Evolutionary conservation across 2,113 vertebrate genomes (phyloP).

Genomic region (Eulemur macaco): DNA sequence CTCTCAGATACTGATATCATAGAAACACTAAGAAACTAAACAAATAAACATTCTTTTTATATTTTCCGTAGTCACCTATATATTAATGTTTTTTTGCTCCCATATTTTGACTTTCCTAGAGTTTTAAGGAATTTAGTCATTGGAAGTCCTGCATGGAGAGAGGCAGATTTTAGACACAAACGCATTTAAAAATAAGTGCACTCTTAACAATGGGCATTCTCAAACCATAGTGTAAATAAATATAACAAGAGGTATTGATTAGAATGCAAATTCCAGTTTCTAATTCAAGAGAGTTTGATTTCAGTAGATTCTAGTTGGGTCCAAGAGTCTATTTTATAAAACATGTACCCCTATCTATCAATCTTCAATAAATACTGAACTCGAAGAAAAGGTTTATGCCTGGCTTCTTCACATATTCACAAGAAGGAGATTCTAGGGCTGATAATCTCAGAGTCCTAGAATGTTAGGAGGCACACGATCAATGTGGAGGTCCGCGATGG

Average conservation of each 20-base stretch:
- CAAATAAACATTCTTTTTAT: not conserved
- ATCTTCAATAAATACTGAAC: not conserved
- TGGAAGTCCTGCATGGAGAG: not conserved
- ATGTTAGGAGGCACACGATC: not conserved
- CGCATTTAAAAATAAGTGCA: not conserved
- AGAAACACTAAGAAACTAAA: not conserved
- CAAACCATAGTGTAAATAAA: not conserved
- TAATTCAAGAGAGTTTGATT: not conserved
- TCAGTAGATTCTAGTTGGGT: not conserved
- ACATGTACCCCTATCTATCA: not conserved
- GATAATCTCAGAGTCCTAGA: no score
- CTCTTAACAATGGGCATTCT: not conserved
- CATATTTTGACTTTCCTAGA: not conserved
- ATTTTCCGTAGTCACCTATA: not conserved
- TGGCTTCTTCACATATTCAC: not conserved
- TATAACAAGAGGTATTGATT: not conserved
- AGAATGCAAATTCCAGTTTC: not conserved
- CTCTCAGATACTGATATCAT: not conserved
- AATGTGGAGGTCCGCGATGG: constrained; percentile 86
- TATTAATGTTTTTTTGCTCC: not conserved
- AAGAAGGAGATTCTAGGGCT: not conserved
- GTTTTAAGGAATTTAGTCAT: not conserved
- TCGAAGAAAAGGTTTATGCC: not conserved
- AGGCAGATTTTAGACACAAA: not conserved
- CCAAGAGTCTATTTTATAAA: not conserved